These are phyloP conservation scores for Muschampia plurimacula DNA, from an alignment of 2,888 invertebrate species.

Conservation along the genomic window DNA sequence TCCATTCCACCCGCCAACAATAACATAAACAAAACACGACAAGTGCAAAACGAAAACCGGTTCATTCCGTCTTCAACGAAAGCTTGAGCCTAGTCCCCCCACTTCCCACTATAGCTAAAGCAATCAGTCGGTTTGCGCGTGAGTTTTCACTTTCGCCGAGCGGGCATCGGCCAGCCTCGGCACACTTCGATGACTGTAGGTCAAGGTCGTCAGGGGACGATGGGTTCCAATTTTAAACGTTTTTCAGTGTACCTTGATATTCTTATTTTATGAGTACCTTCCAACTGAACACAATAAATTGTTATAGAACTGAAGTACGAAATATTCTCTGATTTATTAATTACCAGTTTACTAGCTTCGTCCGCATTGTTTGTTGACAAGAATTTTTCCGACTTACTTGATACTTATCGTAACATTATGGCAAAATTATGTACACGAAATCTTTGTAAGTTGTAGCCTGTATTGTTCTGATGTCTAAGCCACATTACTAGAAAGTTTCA, in stretches of 20 bases:
- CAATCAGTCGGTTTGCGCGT: conserved; percentile 26
- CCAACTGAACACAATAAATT: neutral
- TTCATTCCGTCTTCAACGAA: conserved; percentile 10
- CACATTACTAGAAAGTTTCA: too few relatives aligned
- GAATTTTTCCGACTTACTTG: too few relatives aligned
- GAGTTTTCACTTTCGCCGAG: conserved; percentile 54
- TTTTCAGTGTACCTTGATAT: neutral
- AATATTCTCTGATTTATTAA: too few relatives aligned
- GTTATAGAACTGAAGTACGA: too few relatives aligned
- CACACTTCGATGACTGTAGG: conserved; percentile 47
- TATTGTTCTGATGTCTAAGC: too few relatives aligned
- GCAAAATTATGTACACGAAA: too few relatives aligned
- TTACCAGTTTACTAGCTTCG: too few relatives aligned
- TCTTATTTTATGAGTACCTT: neutral
- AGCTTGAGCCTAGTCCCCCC: conserved; percentile 3
- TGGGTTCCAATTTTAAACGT: conserved; percentile 20
- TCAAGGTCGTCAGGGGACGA: conserved; percentile 47
- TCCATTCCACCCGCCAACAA: neutral
- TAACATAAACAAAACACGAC: conserved; percentile 8
- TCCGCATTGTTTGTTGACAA: too few relatives aligned
- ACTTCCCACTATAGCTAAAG: too few relatives aligned
- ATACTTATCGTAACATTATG: too few relatives aligned
- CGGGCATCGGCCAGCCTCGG: conserved; percentile 49
- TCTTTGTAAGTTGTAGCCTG: too few relatives aligned
- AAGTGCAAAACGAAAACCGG: conserved; percentile 9